A percentile compares a stretch with the other conserved stretches of the same genome.
phyloP scores from a whole-genome alignment of 2,888 invertebrate species.

The Seira musarum region DNA sequence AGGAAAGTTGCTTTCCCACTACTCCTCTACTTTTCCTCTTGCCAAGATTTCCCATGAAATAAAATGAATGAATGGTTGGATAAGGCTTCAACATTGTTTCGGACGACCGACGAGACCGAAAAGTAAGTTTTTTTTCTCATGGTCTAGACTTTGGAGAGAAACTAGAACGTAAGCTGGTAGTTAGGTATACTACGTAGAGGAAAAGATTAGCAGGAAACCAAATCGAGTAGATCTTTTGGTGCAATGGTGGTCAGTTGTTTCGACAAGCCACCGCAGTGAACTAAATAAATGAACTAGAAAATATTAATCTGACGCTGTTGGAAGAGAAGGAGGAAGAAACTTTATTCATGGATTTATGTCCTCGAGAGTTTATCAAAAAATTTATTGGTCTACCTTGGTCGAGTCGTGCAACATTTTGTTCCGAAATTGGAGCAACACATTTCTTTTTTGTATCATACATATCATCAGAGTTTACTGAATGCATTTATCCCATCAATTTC shows the following conservation, averaged over 20 bases:
- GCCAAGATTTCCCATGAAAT: neutral
- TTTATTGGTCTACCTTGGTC: neutral
- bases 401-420: neutral
- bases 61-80: too few species aligned
- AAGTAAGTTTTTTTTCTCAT: neutral
- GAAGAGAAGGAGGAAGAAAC: neutral
- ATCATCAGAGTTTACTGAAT: too few species aligned
- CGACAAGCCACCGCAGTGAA: slow-evolving; percentile 4
- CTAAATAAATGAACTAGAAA: slow-evolving; percentile 39
- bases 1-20: neutral
- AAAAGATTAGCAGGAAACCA: neutral
- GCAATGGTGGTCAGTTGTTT: slow-evolving; percentile 1
- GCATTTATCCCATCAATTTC: neutral
- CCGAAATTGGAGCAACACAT: neutral
- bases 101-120: too few species aligned
- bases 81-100: too few species aligned
- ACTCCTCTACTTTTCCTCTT: neutral
- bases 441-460: neutral
- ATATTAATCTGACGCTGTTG: slow-evolving; percentile 18
- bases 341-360: slow-evolving; percentile 3
- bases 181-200: slow-evolving; percentile 2
- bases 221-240: slow-evolving; percentile 7
- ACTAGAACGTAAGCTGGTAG: neutral
- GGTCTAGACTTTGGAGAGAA: neutral
- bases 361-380: neutral